Conservation (phyloP, 1,140 invertebrate genomes). For the Trichonephila clavipes region DNA sequence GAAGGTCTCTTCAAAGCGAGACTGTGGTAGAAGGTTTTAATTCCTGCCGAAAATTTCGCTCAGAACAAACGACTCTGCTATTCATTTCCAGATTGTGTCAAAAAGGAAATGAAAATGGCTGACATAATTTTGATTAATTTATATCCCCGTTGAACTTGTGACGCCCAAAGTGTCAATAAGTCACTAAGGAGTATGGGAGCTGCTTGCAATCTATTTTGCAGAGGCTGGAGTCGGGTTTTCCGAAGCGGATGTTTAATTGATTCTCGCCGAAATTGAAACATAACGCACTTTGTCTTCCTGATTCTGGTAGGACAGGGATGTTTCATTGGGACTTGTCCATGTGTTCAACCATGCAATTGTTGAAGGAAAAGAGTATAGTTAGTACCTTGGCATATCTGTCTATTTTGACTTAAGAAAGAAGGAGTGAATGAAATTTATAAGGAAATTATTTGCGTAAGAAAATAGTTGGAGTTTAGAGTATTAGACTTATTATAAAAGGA, state of each 20-base stretch:
- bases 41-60: neutral
- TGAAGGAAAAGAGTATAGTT: no score
- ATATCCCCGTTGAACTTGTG: conserved; percentile 9
- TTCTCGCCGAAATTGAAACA: conserved; percentile 9
- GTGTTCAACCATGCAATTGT: no score
- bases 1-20: neutral
- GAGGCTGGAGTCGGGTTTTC: neutral
- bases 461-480: no score
- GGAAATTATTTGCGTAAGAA: no score
- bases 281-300: neutral
- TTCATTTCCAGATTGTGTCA: conserved; percentile 44
- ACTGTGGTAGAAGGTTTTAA: neutral
- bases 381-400: no score
- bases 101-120: conserved; percentile 29
- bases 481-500: no score
- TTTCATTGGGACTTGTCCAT: neutral
- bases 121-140: conserved; percentile 45
- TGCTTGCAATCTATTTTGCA: conserved; percentile 2
- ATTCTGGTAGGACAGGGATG: neutral
- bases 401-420: no score
- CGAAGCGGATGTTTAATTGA: conserved; percentile 29
- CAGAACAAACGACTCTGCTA: conserved; percentile 21
- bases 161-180: conserved; percentile 33
- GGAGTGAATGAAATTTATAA: no score
- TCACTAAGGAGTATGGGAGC: neutral